Conservation (phyloP, 2,888 invertebrate species). For the Aquatica leii region DNA sequence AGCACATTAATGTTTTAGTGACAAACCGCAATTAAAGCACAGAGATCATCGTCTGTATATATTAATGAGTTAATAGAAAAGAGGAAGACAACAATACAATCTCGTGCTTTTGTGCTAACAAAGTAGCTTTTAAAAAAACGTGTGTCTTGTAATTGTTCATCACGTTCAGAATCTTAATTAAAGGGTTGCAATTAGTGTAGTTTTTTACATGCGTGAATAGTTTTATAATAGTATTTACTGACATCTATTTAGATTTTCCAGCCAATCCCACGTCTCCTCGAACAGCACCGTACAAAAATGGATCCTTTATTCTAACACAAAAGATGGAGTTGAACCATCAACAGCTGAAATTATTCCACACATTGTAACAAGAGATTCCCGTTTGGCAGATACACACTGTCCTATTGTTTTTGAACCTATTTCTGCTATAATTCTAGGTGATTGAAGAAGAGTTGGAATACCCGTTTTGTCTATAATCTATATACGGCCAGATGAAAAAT, state of each 20-base stretch:
- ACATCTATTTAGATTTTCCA: slow-evolving; percentile 38
- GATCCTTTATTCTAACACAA: slow-evolving; percentile 24
- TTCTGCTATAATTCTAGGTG: slow-evolving; percentile 19
- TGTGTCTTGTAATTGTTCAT: slow-evolving; percentile 39
- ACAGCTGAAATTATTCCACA: no score
- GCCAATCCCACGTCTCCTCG: slow-evolving; percentile 30
- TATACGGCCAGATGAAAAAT: slow-evolving; percentile 14
- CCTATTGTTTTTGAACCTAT: slow-evolving; percentile 34
- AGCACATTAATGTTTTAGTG: slow-evolving; percentile 1
- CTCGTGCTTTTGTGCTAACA: slow-evolving; percentile 21
- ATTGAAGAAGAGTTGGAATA: slow-evolving; percentile 2
- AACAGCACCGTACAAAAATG: slow-evolving; percentile 32
- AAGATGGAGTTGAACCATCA: slow-evolving; percentile 37
- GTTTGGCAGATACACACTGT: slow-evolving; percentile 36
- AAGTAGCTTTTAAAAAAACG: not conserved
- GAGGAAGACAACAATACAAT: slow-evolving; percentile 19
- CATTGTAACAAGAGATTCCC: slow-evolving; percentile 40
- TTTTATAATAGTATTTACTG: slow-evolving; percentile 29
- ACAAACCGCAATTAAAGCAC: slow-evolving; percentile 6
- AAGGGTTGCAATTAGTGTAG: slow-evolving; percentile 25
- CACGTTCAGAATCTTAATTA: slow-evolving; percentile 31
- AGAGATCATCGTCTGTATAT: slow-evolving; percentile 4
- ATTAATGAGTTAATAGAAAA: slow-evolving; percentile 9
- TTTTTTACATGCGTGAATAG: slow-evolving; percentile 34
- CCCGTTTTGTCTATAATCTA: slow-evolving; percentile 1